Evolutionary conservation across 2,888 invertebrate species (phyloP), one percentile per base, ranked within the genome.

Genomic region (Cheilosia soror): DNA sequence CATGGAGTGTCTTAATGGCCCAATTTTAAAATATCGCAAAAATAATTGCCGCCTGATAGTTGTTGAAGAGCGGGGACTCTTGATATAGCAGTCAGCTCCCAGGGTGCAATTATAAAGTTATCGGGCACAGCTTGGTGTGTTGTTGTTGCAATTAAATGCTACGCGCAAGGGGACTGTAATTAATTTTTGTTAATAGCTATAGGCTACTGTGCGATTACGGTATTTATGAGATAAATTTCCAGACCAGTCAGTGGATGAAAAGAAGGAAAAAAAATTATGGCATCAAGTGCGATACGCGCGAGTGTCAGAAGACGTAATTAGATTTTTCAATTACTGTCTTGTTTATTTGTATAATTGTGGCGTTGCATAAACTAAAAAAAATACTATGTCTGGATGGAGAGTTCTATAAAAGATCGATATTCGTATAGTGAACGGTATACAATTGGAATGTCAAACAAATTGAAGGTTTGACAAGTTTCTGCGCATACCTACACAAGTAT

Each of bases 131-230:
- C 58, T 25, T 51, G n/a, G 15, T 25, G 31, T 33, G 51, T 40
- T 72, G 68, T 68, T 68, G 20, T 57, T 68, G 60, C 49, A 55
- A 42, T 62, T 60, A 76, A 77, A 25, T 49, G 62, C n/a, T 9
- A 33, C 78, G 29, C 78, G 29, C 63, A 62, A 62, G 73, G 75
- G 73, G 69, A 51, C 40, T 51, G 63, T 44, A 79, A 84, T 84
- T 84, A 75, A 75, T 79, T 75, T 51, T 75, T 69, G 29, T 84
- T 69, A 73, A 84, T 75, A 71, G 73, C 65, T 65, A 63, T 79
- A 69, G 79, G 63, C 73, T 60, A 33, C 51, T 55, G 51, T 65
- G n/a, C n/a, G 79, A 79, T 75, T 69, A 58, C 51, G 68, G 73
- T 75, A 84, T 79, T 69, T 84, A 71, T 58, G 68, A 49, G 69